Evolutionary conservation across 2,888 invertebrate species (phyloP).

Genomic region (Amiota mariae): DNA sequence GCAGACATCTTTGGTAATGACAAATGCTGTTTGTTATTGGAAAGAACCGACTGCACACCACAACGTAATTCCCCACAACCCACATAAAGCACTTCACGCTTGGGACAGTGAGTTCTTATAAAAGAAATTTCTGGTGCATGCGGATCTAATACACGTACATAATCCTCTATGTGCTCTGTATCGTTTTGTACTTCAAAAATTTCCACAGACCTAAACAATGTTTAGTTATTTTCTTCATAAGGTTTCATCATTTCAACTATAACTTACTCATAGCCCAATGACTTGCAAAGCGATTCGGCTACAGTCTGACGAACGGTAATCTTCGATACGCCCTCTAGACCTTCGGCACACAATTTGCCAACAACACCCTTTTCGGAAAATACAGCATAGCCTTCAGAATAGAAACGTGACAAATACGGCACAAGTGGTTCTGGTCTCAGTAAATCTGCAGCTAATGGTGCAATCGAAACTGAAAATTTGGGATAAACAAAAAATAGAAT

Average conservation of each 20-base stretch:
- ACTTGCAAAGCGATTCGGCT: constrained; percentile 84
- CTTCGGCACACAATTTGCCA: constrained; percentile 88
- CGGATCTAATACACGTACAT: constrained; percentile 88
- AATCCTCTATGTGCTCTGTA: constrained; percentile 77
- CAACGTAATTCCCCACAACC: constrained; percentile 85
- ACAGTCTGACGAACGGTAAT: constrained; percentile 77
- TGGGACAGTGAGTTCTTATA: constrained; percentile 83
- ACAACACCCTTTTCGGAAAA: constrained; percentile 88
- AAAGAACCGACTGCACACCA: constrained; percentile 78
- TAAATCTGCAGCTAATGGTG: constrained; percentile 80
- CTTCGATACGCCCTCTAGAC: constrained; percentile 79
- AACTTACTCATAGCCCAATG: constrained; percentile 84
- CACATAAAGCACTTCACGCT: constrained; percentile 85
- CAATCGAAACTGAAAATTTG: constrained; percentile 80
- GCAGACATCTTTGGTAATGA: constrained; percentile 81
- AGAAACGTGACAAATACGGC: constrained; percentile 82
- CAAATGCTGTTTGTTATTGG: constrained; percentile 68
- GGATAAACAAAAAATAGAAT: too few relatives aligned
- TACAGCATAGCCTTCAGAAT: constrained; percentile 85
- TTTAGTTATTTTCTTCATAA: constrained; percentile 6
- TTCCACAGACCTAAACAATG: constrained; percentile 78
- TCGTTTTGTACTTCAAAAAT: constrained; percentile 81
- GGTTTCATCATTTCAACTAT: not conserved
- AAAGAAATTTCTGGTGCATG: constrained; percentile 87
- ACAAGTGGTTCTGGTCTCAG: constrained; percentile 79